A percentile compares a stretch with the other conserved stretches of the same genome.
Evolutionary conservation across 2,113 vertebrate genomes (phyloP).

Genomic region (Lota lota): DNA sequence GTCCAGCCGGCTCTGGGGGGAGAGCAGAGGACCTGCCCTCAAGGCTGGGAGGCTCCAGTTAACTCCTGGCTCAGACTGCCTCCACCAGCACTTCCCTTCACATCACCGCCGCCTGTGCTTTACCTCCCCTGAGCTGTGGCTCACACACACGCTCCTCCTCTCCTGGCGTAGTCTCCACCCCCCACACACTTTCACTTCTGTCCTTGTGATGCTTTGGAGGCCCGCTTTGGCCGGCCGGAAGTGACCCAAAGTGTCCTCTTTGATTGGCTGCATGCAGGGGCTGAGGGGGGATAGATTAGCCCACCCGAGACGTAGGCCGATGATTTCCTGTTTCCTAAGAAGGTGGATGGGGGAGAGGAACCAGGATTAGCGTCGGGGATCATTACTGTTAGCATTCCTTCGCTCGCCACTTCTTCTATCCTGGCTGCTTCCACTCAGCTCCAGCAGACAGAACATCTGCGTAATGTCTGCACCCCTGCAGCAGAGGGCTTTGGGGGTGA

Average conservation of each 20-base stretch:
- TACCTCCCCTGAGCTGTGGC: too few relatives aligned
- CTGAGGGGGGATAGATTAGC: conserved; percentile 29
- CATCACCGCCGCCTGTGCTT: conserved; percentile 21
- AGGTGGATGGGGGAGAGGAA: conserved; percentile 46
- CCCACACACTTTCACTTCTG: conserved; percentile 10
- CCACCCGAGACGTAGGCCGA: conserved; percentile 29
- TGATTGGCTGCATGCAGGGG: conserved; percentile 44
- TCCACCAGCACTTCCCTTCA: conserved; percentile 49
- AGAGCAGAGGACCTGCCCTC: conserved; percentile 51
- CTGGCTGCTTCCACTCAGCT: conserved; percentile 26
- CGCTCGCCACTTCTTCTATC: conserved; percentile 30
- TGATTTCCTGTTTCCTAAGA: conserved; percentile 61
- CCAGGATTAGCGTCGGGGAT: conserved; percentile 71
- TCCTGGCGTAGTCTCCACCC: conserved; percentile 4
- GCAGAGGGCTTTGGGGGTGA: conserved; percentile 44
- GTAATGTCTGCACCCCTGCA: conserved; percentile 50
- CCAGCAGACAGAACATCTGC: conserved; percentile 46
- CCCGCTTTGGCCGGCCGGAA: conserved; percentile 41
- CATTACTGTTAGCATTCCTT: conserved; percentile 69
- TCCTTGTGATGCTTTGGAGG: conserved; percentile 37
- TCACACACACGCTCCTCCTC: conserved; percentile 11
- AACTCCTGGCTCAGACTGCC: conserved; percentile 43
- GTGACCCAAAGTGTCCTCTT: conserved; percentile 36
- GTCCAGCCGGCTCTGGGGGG: conserved; percentile 56
- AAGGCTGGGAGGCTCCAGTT: conserved; percentile 43